Base-by-base conservation (phyloP, 2,113 vertebrate genomes). In the Cephalopholis sonnerati region DNA sequence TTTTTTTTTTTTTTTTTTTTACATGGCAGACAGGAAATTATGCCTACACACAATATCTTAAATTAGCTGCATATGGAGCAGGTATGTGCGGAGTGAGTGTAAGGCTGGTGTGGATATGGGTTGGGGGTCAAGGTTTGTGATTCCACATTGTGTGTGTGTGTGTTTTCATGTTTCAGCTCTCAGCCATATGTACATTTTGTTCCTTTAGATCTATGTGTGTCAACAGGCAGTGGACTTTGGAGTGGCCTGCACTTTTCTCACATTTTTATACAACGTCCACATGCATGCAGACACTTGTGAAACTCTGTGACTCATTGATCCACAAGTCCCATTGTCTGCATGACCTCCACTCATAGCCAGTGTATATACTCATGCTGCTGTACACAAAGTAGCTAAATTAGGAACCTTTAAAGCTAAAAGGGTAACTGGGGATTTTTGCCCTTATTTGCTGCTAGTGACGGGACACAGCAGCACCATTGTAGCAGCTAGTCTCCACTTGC, bases 181-280 rank as follows among this genome's bases (percentile, higher is more conserved):
- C 8, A 44, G 70, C 74, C 54, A 59, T 83, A 74, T 86, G 88
- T 90, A 83, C 59, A 36, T 83, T 74, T 53, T 84, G 72, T 80
- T 84, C 76, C 67, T 86, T 61, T 79, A 85, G 72, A 50, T 83
- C 57, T 24, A 48, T 81, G 81, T 39, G 74, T 82, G 87, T 85
- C 77, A 83, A 74, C 72, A 83, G 53, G 57, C 62, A 6, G 61
- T 70, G 82, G 82, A 89, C 88, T 91, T 91, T 84, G 77, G 81
- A 84, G 65, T 73, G 44, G 58, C 51, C 82, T 79, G 44, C 36
- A 48, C 81, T 71, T 72, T 82, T 61, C 41, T 67, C 58, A 64
- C 29, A n/a, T 69, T 73, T 55, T 72, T 65, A 63, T 55, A 67
- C 65, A 69, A 70, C 70, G 24, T 73, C 63, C 61, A 65, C 77